Conservation (phyloP, 2,113 vertebrate genomes). For the Setophaga kirtlandii region DNA sequence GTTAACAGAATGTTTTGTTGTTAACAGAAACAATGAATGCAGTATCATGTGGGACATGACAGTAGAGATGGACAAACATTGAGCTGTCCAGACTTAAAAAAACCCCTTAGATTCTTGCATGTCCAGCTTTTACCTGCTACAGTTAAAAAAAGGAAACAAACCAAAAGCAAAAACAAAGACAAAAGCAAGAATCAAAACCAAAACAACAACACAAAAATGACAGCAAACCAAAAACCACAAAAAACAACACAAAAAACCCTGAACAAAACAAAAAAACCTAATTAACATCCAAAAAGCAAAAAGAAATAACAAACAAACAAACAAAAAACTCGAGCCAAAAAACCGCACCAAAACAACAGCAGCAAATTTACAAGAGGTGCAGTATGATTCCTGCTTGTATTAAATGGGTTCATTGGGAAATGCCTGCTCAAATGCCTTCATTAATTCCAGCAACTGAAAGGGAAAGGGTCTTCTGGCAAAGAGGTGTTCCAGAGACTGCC, state of each 20-base stretch:
- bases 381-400: background rate
- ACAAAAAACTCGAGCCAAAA: no score
- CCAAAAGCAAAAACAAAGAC: no score
- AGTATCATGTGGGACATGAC: rapidly evolving
- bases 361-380: background rate
- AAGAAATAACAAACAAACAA: no score
- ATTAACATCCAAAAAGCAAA: no score
- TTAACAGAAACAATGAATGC: background rate
- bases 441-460: background rate
- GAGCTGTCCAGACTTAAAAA: background rate
- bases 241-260: no score
- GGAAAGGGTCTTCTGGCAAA: background rate
- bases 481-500: background rate
- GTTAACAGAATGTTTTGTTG: background rate
- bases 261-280: no score
- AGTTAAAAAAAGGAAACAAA: background rate
- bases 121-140: background rate
- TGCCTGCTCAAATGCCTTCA: background rate
- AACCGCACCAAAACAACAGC: background rate
- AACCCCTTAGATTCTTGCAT: background rate
- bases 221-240: background rate
- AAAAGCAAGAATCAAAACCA: no score
- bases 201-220: no score
- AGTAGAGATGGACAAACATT: background rate
- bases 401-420: background rate